phyloP scores from a whole-genome alignment of 2,113 vertebrate species.

The Lophochroa leadbeateri region DNA sequence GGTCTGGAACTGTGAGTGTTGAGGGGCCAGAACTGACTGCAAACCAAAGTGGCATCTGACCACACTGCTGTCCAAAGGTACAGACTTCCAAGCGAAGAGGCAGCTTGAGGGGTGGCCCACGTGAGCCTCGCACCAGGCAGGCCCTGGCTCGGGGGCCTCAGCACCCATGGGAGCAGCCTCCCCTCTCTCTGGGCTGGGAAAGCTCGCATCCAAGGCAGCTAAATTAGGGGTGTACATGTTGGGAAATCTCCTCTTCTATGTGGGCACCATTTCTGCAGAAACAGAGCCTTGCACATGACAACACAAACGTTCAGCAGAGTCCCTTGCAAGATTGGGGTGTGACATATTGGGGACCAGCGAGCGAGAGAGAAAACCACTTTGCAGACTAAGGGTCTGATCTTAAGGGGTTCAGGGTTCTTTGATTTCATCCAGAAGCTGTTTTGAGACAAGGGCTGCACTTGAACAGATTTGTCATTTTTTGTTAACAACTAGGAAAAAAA shows the following conservation, averaged over 20 bases:
- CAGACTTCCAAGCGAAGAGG: neutral
- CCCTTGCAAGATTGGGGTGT: neutral
- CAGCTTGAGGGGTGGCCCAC: neutral
- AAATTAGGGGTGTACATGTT: neutral
- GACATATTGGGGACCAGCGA: neutral
- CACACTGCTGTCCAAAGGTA: neutral
- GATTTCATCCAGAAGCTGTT: neutral
- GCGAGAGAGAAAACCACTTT: neutral
- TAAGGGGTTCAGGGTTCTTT: neutral
- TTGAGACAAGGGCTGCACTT: neutral
- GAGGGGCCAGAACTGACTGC: neutral
- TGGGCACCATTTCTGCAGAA: neutral
- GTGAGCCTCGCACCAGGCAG: neutral
- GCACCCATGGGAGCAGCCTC: neutral
- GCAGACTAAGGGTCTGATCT: neutral
- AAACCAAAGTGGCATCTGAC: neutral
- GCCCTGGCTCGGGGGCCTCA: too few relatives aligned
- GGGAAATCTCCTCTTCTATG: neutral
- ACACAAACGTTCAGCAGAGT: accelerated
- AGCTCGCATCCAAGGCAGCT: neutral
- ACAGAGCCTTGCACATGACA: neutral
- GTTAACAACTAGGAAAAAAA: neutral
- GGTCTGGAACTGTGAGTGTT: neutral
- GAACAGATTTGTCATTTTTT: neutral
- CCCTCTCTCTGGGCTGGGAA: neutral